phyloP scores from a whole-genome alignment of 2,113 vertebrate genomes.

The Trogon melanurus region DNA sequence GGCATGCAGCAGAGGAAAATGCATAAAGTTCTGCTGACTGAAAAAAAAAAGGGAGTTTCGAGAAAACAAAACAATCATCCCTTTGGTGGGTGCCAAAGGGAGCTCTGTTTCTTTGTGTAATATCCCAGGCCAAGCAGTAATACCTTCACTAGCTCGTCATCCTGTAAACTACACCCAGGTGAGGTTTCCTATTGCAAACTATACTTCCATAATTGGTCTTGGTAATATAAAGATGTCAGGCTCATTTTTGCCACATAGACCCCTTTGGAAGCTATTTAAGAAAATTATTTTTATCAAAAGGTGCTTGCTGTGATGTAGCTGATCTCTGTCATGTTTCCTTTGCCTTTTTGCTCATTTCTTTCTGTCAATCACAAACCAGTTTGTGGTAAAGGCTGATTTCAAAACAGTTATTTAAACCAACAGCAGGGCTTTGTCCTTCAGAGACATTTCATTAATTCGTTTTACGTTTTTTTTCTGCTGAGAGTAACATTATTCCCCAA shows the following conservation, averaged over 20 bases:
- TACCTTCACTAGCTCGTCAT: not conserved
- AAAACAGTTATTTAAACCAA: conserved; percentile 13
- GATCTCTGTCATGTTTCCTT: conserved; percentile 2
- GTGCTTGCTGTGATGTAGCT: conserved; percentile 6
- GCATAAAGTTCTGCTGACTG: not conserved
- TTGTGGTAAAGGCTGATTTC: conserved; percentile 21
- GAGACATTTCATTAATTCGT: conserved; percentile 5
- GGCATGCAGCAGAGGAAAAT: not conserved
- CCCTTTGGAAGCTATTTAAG: not conserved
- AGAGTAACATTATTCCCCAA: conserved; percentile 7
- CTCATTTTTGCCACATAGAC: not conserved
- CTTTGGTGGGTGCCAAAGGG: not conserved
- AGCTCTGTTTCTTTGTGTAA: not conserved
- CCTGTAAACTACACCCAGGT: not conserved
- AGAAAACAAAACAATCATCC: not conserved
- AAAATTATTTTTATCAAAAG: conserved; percentile 1
- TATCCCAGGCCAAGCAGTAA: not conserved
- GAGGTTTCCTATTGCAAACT: not conserved
- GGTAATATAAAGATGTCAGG: not conserved
- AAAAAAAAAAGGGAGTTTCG: not conserved
- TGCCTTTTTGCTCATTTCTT: conserved; percentile 8
- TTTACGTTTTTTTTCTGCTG: conserved; percentile 33
- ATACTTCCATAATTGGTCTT: not conserved
- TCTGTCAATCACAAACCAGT: not conserved
- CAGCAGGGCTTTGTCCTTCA: conserved; percentile 23